phyloP scores from a whole-genome alignment of 2,888 invertebrate genomes.

The Amaurobius ferox region DNA sequence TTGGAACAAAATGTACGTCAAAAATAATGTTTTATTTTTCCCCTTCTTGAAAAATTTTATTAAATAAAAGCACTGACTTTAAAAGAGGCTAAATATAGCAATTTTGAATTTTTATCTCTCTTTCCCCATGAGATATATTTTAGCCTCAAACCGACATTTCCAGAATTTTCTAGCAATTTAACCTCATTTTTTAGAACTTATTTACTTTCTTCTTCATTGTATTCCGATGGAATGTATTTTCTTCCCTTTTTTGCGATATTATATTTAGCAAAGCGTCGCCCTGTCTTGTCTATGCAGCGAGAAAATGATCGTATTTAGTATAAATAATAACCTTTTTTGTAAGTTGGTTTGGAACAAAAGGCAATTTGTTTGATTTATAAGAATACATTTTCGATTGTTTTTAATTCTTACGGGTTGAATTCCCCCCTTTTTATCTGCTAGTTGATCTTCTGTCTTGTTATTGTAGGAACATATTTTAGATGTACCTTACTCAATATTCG shows the following conservation, averaged over 20 bases:
- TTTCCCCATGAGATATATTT: too few species aligned
- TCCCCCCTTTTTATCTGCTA: neutral
- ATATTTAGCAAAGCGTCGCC: too few species aligned
- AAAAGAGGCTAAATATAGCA: too few species aligned
- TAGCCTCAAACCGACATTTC: neutral
- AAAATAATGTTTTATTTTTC: too few species aligned
- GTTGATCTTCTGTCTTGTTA: neutral
- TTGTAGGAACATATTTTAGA: neutral
- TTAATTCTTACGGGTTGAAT: neutral
- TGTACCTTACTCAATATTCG: neutral
- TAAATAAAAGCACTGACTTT: too few species aligned
- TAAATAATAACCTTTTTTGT: constrained; percentile 49
- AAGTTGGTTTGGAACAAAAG: constrained; percentile 31
- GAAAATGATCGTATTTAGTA: constrained; percentile 51
- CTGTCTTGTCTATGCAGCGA: neutral
- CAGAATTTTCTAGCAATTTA: constrained; percentile 14
- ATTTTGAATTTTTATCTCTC: too few species aligned
- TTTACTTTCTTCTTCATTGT: constrained; percentile 32
- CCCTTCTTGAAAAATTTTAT: too few species aligned
- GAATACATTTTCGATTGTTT: neutral
- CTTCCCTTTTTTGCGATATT: too few species aligned
- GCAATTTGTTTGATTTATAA: constrained; percentile 35
- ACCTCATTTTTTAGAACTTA: constrained; percentile 32
- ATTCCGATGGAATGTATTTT: constrained; percentile 13
- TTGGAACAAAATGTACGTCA: too few species aligned